phyloP scores from a whole-genome alignment of 2,888 invertebrate species.

The Perithous albicinctus region DNA sequence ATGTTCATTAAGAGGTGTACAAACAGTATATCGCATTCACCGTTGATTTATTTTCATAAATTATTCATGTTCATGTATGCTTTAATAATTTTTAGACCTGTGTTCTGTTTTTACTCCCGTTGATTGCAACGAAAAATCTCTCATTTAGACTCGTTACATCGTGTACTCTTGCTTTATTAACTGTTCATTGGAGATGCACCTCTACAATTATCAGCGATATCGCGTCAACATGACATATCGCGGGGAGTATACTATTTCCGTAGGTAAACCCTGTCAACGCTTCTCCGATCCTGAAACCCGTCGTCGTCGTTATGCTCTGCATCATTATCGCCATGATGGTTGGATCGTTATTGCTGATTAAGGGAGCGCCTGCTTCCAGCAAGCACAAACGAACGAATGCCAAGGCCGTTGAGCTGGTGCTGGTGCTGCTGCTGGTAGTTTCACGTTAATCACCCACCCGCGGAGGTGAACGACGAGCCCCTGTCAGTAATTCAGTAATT shows the following conservation, averaged over 20 bases:
- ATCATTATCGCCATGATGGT: conserved; percentile 56
- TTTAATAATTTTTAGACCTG: neutral
- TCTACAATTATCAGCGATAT: conserved; percentile 28
- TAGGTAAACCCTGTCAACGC: conserved; percentile 20
- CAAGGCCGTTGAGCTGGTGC: conserved; percentile 47
- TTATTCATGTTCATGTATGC: neutral
- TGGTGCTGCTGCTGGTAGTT: conserved; percentile 28
- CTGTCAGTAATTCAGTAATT: conserved; percentile 50
- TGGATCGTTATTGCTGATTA: conserved; percentile 66
- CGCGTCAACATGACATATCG: conserved; percentile 28
- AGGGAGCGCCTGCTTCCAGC: conserved; percentile 46
- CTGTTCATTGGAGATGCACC: conserved; percentile 11
- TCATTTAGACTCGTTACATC: neutral
- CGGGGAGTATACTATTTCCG: conserved; percentile 30
- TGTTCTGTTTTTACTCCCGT: neutral
- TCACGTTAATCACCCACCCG: conserved; percentile 57
- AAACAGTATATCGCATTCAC: too few relatives aligned
- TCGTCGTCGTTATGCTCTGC: conserved; percentile 31
- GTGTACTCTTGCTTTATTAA: conserved; percentile 22
- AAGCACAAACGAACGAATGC: conserved; percentile 56
- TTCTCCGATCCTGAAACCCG: conserved; percentile 36
- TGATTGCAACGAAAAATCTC: neutral
- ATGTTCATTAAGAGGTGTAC: neutral
- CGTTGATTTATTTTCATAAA: neutral
- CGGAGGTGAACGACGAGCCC: conserved; percentile 45